Evolutionary conservation across 2,797 vertebrate species (phyloP).

Genomic region (Muraenolepis orangiensis): DNA sequence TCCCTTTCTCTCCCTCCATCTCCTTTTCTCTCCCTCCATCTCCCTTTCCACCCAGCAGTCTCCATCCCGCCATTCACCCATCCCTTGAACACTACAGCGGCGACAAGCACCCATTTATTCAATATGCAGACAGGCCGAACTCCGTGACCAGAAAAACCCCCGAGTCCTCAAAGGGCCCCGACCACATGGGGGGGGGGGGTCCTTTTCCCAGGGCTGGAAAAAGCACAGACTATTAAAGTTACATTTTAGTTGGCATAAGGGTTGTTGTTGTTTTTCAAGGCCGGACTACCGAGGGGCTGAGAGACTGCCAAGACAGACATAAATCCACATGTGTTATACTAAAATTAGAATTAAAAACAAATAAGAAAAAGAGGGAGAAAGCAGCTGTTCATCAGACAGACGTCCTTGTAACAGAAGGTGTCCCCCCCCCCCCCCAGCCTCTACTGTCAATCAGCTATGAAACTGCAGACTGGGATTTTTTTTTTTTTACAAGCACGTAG

Average conservation of each 20-base stretch:
- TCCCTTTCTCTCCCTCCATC: too few species aligned
- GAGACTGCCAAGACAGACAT: not conserved
- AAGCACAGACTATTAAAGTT: not conserved
- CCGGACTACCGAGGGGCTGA: not conserved
- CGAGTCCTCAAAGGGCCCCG: not conserved
- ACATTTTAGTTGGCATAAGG: not conserved
- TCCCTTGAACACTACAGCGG: too few species aligned
- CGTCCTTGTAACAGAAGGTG: not conserved
- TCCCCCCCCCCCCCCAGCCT: too few species aligned
- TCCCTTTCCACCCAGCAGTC: too few species aligned
- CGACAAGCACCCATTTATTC: too few species aligned
- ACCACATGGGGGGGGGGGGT: too few species aligned
- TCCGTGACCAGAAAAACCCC: too few species aligned
- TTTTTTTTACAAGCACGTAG: not conserved
- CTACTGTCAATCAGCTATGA: not conserved
- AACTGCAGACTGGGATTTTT: not conserved
- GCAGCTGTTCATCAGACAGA: not conserved
- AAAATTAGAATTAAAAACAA: not conserved
- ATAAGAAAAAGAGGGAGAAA: not conserved
- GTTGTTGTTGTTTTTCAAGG: not conserved
- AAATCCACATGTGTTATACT: not conserved
- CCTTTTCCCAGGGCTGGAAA: too few species aligned
- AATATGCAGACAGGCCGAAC: not conserved
- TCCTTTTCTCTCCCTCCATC: too few species aligned
- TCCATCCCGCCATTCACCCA: too few species aligned